phyloP scores from a whole-genome alignment of 1,140 invertebrate species.

The Drosophila murphyi region DNA sequence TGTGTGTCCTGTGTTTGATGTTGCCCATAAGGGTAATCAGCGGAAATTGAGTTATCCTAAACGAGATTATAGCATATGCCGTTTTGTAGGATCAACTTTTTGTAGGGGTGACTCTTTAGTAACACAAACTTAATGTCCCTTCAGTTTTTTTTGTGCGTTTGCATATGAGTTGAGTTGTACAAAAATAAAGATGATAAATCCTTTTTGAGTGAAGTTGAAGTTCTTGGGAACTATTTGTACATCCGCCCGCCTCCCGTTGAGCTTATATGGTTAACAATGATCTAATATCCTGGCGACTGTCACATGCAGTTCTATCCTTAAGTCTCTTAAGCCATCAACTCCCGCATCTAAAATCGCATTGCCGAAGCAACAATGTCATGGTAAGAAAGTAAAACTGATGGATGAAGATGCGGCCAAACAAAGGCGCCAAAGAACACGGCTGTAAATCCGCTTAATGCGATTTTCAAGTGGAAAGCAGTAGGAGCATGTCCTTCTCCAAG shows the following conservation, averaged over 20 bases:
- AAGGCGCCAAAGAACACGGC: conserved; percentile 47
- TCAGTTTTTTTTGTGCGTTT: conserved; percentile 43
- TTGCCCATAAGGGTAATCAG: conserved; percentile 74
- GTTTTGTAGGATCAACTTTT: conserved; percentile 15
- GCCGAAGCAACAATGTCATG: conserved; percentile 6
- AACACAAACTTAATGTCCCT: conserved; percentile 30
- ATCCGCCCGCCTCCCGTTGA: conserved; percentile 35
- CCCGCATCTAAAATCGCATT: conserved; percentile 42
- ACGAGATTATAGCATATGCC: conserved; percentile 65
- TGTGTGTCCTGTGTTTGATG: conserved; percentile 51
- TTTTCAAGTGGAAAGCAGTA: conserved; percentile 77
- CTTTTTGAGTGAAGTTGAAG: too few species aligned
- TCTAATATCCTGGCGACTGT: conserved; percentile 58
- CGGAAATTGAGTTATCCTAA: conserved; percentile 74
- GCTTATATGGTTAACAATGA: conserved; percentile 46
- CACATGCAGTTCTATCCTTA: conserved; percentile 29
- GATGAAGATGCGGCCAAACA: conserved; percentile 49
- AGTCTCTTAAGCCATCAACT: conserved; percentile 20
- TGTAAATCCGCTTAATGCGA: conserved; percentile 70
- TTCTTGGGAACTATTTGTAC: neutral
- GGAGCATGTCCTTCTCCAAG: conserved; percentile 31
- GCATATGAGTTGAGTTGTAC: conserved; percentile 2
- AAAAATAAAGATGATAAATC: too few species aligned
- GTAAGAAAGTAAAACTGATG: conserved; percentile 35
- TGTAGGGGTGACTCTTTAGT: conserved; percentile 28